These are phyloP conservation scores for Orthosia incerta DNA, from an alignment of 2,888 invertebrate species.

Conservation along the genomic window DNA sequence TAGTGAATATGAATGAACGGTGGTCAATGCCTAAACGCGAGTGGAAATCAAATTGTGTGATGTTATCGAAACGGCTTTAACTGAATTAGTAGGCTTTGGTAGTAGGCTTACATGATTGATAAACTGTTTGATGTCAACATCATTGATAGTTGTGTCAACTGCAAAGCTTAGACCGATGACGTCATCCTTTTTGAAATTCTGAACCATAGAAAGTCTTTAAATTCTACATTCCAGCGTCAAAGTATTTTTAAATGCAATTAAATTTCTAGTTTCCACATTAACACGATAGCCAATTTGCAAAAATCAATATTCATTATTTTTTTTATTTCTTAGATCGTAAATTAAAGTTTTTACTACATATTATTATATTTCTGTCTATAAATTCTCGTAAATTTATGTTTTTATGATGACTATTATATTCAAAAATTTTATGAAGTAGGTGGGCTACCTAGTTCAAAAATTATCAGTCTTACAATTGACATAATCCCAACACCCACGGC, in stretches of 20 bases:
- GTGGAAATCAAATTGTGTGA: conserved; percentile 73
- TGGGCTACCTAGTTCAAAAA: conserved; percentile 63
- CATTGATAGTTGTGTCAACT: conserved; percentile 28
- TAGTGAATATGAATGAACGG: conserved; percentile 78
- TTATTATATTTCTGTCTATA: conserved; percentile 54
- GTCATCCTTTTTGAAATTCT: background rate
- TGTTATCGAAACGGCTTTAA: conserved; percentile 60
- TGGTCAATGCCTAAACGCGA: conserved; percentile 72
- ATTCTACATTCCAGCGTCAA: background rate
- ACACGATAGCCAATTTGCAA: conserved; percentile 49
- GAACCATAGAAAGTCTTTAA: conserved; percentile 2
- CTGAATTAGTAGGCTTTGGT: conserved; percentile 51
- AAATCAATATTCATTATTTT: conserved; percentile 48
- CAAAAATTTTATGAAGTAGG: conserved; percentile 55
- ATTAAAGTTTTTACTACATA: conserved; percentile 56
- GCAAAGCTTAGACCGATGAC: conserved; percentile 1
- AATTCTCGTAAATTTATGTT: conserved; percentile 64
- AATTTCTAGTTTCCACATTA: conserved; percentile 42
- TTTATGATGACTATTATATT: conserved; percentile 59
- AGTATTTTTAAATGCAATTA: conserved; percentile 38
- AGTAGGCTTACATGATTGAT: conserved; percentile 37
- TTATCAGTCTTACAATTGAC: conserved; percentile 67
- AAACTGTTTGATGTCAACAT: conserved; percentile 26
- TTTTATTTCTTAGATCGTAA: conserved; percentile 46
- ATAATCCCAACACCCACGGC: conserved; percentile 65